phyloP scores from a whole-genome alignment of 1,140 invertebrate genomes.

The Brachionus koreanus region DNA sequence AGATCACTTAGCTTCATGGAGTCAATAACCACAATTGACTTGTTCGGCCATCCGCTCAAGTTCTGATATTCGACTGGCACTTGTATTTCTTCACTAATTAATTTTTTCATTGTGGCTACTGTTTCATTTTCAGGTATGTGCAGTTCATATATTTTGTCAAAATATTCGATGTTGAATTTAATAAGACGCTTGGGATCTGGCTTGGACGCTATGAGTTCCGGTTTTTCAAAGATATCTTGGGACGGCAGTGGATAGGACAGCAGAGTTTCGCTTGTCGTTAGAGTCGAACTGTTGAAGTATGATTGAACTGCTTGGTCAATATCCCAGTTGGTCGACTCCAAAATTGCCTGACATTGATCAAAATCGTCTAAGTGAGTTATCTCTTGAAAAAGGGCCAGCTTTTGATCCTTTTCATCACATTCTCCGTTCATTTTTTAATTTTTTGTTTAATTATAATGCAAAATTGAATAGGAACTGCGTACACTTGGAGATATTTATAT shows the following conservation, averaged over 20 bases:
- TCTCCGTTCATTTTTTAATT: neutral
- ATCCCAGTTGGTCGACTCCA: conserved; percentile 35
- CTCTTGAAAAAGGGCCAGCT: conserved; percentile 31
- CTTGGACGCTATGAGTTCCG: neutral
- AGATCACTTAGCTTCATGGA: conserved; percentile 1
- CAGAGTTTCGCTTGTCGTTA: neutral
- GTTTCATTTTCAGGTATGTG: conserved; percentile 10
- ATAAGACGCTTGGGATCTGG: neutral
- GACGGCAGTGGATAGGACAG: neutral
- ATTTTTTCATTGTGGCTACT: neutral
- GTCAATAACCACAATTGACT: neutral
- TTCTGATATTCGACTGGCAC: neutral
- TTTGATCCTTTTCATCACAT: neutral
- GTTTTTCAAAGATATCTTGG: neutral
- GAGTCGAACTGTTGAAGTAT: neutral
- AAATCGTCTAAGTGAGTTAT: conserved; percentile 41
- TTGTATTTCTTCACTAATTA: neutral
- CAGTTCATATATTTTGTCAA: neutral
- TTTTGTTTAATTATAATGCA: neutral
- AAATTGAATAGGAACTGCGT: neutral
- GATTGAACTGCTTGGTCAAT: conserved; percentile 31
- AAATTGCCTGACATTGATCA: conserved; percentile 31
- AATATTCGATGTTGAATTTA: conserved; percentile 24
- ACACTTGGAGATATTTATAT: neutral
- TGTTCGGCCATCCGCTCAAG: conserved; percentile 20